These are phyloP conservation scores for Chorisops tibialis DNA, from an alignment of 2,888 invertebrate genomes.

Conservation along the genomic window DNA sequence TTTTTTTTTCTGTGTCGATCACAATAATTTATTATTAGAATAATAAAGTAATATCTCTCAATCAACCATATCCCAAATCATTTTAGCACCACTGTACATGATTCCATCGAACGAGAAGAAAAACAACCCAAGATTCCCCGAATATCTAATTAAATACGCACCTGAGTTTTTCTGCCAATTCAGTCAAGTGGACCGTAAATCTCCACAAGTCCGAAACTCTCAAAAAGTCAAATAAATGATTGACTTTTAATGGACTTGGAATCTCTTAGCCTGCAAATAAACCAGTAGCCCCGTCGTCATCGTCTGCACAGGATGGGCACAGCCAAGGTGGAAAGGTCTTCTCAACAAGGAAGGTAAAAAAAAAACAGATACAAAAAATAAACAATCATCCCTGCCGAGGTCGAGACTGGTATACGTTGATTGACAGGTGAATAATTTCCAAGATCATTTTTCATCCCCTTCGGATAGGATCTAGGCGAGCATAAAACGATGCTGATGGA, in stretches of 20 bases:
- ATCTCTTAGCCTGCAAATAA: conserved; percentile 27
- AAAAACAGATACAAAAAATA: background rate
- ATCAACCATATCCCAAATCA: too few relatives aligned
- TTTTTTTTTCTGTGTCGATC: too few relatives aligned
- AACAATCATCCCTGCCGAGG: background rate
- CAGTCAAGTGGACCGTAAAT: conserved; percentile 3
- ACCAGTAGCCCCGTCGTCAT: conserved; percentile 14
- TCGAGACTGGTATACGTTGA: conserved; percentile 9
- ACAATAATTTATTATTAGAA: too few relatives aligned
- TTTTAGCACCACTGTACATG: too few relatives aligned
- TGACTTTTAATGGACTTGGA: conserved; percentile 31
- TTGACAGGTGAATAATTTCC: conserved; percentile 34
- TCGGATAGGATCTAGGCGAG: conserved; percentile 6
- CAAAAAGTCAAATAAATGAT: conserved; percentile 29
- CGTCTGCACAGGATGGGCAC: too few relatives aligned
- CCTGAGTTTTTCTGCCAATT: background rate
- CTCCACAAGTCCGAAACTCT: background rate
- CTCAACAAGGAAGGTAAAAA: background rate
- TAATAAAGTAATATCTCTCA: too few relatives aligned
- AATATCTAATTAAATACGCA: too few relatives aligned
- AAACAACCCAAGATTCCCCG: too few relatives aligned
- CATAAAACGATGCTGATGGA: background rate
- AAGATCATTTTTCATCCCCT: conserved; percentile 33
- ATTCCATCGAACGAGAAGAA: too few relatives aligned
- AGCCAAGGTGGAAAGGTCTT: conserved; percentile 9